Conservation (phyloP, 37 sponge, comb jelly and placozoan genomes). For the Theonella swinhoei region DNA sequence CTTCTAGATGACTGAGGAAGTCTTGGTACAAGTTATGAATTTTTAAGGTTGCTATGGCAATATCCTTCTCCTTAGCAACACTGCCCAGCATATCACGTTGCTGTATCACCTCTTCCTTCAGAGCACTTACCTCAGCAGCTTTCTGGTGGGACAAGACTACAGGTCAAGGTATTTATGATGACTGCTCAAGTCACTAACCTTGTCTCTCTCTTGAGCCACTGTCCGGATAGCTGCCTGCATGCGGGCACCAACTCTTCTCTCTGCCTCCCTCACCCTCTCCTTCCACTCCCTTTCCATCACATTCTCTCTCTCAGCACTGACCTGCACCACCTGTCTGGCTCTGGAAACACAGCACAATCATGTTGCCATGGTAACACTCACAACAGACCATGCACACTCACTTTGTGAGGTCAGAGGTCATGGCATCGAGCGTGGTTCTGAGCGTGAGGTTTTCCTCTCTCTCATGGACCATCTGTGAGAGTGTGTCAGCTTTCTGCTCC, state of each 20-base stretch:
- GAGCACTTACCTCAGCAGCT: constrained; percentile 9
- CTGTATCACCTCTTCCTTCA: constrained; percentile 6
- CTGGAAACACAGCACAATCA: not conserved
- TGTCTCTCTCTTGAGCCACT: constrained; percentile 28
- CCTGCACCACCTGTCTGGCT: not conserved
- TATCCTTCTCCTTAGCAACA: constrained; percentile 21
- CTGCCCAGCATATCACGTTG: not conserved
- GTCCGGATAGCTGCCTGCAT: constrained; percentile 19
- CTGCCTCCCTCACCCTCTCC: constrained; percentile 22
- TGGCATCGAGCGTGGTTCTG: not conserved
- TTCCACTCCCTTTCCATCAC: constrained; percentile 34
- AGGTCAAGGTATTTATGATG: no score
- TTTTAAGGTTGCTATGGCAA: constrained; percentile 36
- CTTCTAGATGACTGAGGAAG: not conserved
- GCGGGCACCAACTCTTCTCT: constrained; percentile 13
- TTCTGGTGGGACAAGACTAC: constrained; percentile 2
- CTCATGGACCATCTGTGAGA: not conserved
- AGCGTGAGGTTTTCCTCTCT: not conserved
- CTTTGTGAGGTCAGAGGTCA: not conserved
- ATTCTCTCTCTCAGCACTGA: not conserved
- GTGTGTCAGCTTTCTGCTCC: no score
- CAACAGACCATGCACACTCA: no score
- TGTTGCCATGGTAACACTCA: not conserved
- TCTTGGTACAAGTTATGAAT: constrained; percentile 10
- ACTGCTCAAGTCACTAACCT: no score